Percentiles rank a stretch among this genome's conserved stretches.
Conservation (phyloP, 2,888 invertebrate species). For the Hemaris fuciformis region DNA sequence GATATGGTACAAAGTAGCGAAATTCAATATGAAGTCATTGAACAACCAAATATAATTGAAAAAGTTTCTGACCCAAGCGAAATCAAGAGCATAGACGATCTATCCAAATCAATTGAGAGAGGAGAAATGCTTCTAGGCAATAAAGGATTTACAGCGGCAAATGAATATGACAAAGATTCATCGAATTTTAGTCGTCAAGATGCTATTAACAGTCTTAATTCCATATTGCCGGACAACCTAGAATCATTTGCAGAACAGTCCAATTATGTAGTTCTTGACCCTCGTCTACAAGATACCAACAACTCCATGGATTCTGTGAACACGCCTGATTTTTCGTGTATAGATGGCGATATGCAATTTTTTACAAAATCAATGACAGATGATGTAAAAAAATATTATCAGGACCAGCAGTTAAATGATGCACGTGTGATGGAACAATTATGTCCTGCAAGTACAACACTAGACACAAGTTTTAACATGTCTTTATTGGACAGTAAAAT, state of each 20-base stretch:
- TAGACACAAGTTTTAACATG: slow-evolving; percentile 69
- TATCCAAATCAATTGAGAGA: slow-evolving; percentile 73
- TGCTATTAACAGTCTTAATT: slow-evolving; percentile 65
- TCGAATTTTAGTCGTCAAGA: slow-evolving; percentile 56
- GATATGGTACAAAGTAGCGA: slow-evolving; percentile 79
- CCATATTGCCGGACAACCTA: slow-evolving; percentile 68
- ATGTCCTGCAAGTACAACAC: slow-evolving; percentile 62
- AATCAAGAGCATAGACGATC: slow-evolving; percentile 76
- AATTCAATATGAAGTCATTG: slow-evolving; percentile 77
- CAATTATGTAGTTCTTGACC: slow-evolving; percentile 66
- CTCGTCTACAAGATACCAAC: slow-evolving; percentile 54
- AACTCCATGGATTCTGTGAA: slow-evolving; percentile 57
- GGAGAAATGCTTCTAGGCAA: slow-evolving; percentile 66
- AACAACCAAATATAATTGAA: slow-evolving; percentile 77
- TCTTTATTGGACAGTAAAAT: slow-evolving; percentile 64
- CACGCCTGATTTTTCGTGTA: slow-evolving; percentile 68
- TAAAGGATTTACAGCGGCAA: slow-evolving; percentile 50
- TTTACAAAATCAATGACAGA: slow-evolving; percentile 76
- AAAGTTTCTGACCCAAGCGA: slow-evolving; percentile 73
- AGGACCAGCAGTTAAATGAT: slow-evolving; percentile 66
- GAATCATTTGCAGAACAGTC: slow-evolving; percentile 71
- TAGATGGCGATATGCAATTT: slow-evolving; percentile 75
- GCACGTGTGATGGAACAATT: slow-evolving; percentile 64
- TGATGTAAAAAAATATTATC: slow-evolving; percentile 74
- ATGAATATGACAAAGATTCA: slow-evolving; percentile 53